phyloP scores from a whole-genome alignment of 2,888 invertebrate species.

The Sesamia inferens region DNA sequence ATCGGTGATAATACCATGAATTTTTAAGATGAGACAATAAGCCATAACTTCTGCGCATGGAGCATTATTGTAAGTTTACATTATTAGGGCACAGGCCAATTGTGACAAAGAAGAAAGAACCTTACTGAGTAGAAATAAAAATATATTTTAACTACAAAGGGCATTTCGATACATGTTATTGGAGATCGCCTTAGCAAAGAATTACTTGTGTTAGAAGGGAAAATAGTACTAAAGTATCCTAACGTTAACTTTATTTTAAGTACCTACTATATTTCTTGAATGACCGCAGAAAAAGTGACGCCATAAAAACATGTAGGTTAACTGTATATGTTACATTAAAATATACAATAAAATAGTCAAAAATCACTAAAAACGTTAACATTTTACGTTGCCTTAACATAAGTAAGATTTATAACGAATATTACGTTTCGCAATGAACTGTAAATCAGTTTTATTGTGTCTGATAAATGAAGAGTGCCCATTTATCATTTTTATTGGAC shows the following conservation, averaged over 20 bases:
- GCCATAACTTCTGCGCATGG: constrained; percentile 5
- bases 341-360: constrained; percentile 39
- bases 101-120: neutral
- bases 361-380: constrained; percentile 38
- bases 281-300: neutral
- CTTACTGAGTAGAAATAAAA: neutral
- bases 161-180: too few relatives aligned
- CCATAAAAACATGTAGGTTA: constrained; percentile 31
- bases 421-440: constrained; percentile 49
- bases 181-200: too few relatives aligned
- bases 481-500: constrained; percentile 33
- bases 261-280: constrained; percentile 1
- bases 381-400: constrained; percentile 46
- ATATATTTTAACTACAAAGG: too few relatives aligned
- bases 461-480: constrained; percentile 31
- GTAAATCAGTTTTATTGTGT: constrained; percentile 60
- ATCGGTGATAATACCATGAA: constrained; percentile 12
- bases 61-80: neutral
- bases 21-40: constrained; percentile 10
- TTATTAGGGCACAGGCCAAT: neutral
- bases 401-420: constrained; percentile 53
- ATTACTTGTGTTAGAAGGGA: too few relatives aligned
- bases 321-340: constrained; percentile 13
- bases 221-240: neutral
- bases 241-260: constrained; percentile 1